phyloP scores from a whole-genome alignment of 2,888 invertebrate genomes.

The Yponomeuta plumbellus region DNA sequence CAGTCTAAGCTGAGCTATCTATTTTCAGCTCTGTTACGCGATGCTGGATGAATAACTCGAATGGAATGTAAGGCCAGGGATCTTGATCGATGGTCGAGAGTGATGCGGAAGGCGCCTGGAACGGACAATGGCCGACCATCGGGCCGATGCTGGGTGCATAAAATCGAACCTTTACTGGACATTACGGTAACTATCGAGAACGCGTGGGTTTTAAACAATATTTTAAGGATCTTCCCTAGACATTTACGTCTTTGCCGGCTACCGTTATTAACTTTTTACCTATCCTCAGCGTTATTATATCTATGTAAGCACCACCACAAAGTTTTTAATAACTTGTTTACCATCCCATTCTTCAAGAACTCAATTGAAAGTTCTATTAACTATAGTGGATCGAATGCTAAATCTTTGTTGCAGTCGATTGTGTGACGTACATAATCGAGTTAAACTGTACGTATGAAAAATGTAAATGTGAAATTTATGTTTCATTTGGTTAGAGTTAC shows the following conservation, averaged over 20 bases:
- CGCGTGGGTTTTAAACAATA: constrained; percentile 3
- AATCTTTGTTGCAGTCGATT: too few relatives aligned
- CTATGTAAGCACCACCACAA: not conserved
- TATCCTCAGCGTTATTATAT: not conserved
- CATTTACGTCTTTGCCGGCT: not conserved
- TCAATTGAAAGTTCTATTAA: too few relatives aligned
- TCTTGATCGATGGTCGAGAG: constrained; percentile 46
- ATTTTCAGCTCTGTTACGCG: not conserved
- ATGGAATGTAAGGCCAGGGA: constrained; percentile 41
- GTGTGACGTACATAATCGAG: too few relatives aligned
- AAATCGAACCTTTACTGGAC: constrained; percentile 6
- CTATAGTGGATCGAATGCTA: too few relatives aligned
- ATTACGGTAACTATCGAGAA: not conserved
- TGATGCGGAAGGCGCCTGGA: constrained; percentile 62
- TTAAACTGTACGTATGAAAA: too few relatives aligned
- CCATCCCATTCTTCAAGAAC: too few relatives aligned
- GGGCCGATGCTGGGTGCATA: constrained; percentile 10
- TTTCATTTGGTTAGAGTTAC: too few relatives aligned
- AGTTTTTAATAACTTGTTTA: too few relatives aligned
- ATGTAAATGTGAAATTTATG: too few relatives aligned
- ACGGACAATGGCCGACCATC: constrained; percentile 64
- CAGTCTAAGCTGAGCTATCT: constrained; percentile 8
- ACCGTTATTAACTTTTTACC: not conserved
- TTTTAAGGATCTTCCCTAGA: not conserved
- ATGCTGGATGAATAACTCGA: not conserved